Evolutionary conservation across 2,888 invertebrate species (phyloP).

Genomic region (Harpalus rufipes): DNA sequence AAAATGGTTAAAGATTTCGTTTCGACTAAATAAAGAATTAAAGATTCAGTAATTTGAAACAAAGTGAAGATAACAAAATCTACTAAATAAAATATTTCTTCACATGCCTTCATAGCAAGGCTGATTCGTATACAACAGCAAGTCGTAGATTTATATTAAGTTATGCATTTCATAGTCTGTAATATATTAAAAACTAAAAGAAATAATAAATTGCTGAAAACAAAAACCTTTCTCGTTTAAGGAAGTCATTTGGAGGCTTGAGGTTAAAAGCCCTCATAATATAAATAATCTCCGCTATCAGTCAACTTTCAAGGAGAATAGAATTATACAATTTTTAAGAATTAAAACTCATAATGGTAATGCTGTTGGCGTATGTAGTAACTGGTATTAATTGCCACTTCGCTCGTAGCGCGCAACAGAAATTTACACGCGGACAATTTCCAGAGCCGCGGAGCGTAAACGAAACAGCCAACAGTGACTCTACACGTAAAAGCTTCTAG

Average conservation of each 20-base stretch:
- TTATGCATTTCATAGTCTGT: not conserved
- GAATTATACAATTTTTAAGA: constrained; percentile 46
- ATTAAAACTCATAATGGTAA: constrained; percentile 42
- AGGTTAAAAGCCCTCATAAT: constrained; percentile 7
- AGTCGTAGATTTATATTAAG: too few species aligned
- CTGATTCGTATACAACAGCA: too few species aligned
- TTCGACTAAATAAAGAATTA: too few species aligned
- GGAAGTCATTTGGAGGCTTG: constrained; percentile 9
- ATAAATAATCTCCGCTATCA: constrained; percentile 33
- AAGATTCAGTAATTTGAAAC: too few species aligned
- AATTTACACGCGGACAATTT: constrained; percentile 55
- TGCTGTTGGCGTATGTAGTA: constrained; percentile 33
- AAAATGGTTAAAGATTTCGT: too few species aligned
- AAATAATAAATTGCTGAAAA: not conserved
- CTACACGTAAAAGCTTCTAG: constrained; percentile 49
- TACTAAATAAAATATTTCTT: too few species aligned
- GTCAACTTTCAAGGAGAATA: constrained; percentile 43
- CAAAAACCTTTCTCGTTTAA: not conserved
- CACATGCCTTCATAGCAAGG: too few species aligned
- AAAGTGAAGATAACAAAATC: too few species aligned
- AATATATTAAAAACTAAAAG: not conserved
- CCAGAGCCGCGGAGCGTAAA: constrained; percentile 32
- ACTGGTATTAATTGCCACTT: constrained; percentile 50
- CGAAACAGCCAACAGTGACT: constrained; percentile 30
- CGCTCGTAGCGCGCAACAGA: constrained; percentile 41